These are phyloP conservation scores for Synodontis membranacea DNA, from an alignment of 2,113 vertebrate genomes.

Conservation along the genomic window DNA sequence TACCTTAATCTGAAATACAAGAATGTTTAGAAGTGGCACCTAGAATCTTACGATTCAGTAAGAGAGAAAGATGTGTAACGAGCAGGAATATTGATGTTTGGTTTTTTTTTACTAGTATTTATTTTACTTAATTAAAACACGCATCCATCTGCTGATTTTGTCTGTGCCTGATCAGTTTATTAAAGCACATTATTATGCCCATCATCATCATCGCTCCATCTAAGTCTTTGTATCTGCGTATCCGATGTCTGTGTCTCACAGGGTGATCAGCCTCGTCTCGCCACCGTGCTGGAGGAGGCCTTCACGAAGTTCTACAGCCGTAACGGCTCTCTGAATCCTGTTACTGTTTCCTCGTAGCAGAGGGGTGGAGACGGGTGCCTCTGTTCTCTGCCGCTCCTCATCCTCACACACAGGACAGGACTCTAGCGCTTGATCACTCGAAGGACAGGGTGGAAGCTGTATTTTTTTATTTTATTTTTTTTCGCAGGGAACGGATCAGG, in stretches of 20 bases:
- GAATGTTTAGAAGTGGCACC: no score
- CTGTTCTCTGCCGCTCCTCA: slow-evolving; percentile 35
- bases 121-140: not conserved
- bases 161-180: not conserved
- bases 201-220: not conserved
- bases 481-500: slow-evolving; percentile 48
- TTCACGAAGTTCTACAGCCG: slow-evolving; percentile 94
- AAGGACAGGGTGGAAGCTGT: slow-evolving; percentile 56
- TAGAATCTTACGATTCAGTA: not conserved
- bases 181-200: not conserved
- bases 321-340: slow-evolving; percentile 87
- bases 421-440: slow-evolving; percentile 56
- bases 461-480: not conserved
- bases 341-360: slow-evolving; percentile 93
- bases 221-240: not conserved
- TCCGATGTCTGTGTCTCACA: slow-evolving; percentile 53
- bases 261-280: slow-evolving; percentile 90
- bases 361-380: slow-evolving; percentile 27
- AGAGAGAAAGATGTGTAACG: no score
- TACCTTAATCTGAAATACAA: no score
- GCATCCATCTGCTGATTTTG: not conserved
- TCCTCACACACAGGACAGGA: slow-evolving; percentile 55
- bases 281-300: slow-evolving; percentile 94
- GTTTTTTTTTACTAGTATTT: no score
- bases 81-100: no score